Evolutionary conservation across 2,113 vertebrate species (phyloP).

Genomic region (Willisornis vidua): DNA sequence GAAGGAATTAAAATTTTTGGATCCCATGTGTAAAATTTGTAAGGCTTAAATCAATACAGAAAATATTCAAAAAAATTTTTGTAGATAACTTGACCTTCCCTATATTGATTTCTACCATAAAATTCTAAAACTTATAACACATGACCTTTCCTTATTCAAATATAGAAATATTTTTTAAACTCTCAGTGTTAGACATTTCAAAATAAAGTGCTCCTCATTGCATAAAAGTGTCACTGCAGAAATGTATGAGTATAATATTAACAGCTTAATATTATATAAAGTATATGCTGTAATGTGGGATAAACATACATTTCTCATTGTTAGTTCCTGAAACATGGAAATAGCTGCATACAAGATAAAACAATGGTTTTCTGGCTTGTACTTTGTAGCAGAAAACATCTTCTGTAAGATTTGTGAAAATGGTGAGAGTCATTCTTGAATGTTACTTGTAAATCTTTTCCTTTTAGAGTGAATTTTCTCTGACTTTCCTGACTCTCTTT

Average conservation of each 20-base stretch:
- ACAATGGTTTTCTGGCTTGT: background rate
- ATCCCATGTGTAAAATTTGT: constrained; percentile 59
- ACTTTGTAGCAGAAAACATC: background rate
- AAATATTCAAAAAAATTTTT: constrained; percentile 61
- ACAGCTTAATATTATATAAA: background rate
- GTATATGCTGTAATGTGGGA: background rate
- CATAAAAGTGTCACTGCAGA: background rate
- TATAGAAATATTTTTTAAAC: constrained; percentile 48
- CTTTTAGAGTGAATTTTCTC: background rate
- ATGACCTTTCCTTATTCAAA: constrained; percentile 67
- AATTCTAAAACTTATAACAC: constrained; percentile 61
- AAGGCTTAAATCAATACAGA: constrained; percentile 55
- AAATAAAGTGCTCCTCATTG: background rate
- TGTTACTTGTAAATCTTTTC: background rate
- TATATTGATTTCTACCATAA: constrained; percentile 71
- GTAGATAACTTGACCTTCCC: constrained; percentile 61
- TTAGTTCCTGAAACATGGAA: background rate
- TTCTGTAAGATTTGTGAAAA: background rate
- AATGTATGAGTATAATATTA: background rate
- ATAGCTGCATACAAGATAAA: background rate
- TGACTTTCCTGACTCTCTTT: background rate
- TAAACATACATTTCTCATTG: background rate
- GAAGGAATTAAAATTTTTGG: background rate
- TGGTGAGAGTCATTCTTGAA: background rate
- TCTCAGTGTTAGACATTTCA: constrained; percentile 16